Base-by-base conservation (phyloP, 2,888 invertebrate genomes). In the Heliconius erato region DNA sequence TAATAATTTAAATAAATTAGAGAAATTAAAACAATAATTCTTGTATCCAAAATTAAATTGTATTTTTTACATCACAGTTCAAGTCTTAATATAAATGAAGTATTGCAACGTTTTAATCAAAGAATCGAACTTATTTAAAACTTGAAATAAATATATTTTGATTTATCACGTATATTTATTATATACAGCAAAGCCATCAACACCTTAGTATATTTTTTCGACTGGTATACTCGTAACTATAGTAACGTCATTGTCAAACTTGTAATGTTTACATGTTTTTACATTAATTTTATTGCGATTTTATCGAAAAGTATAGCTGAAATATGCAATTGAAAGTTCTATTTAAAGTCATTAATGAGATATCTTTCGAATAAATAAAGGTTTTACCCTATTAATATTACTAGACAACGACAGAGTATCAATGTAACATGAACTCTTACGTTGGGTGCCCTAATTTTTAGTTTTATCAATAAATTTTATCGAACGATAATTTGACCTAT, bases 231-330 rank as follows among this genome's bases (percentile, higher is more conserved):
- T 74, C 1, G 91, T 94, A 88, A 82, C 89, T 89, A 92, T 92
- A 86, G 87, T 86, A 90, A 93, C 90, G n/a, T 63, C 81, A 81
- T 83, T 91, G 91, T 90, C 91, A 91, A 90, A 89, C 86, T 86
- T 79, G 79, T 82, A 82, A 80, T 85, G 84, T 85, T 85, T 86
- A 83, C 65, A 44, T 49, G 71, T 79, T 67, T 67, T 26, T n/a
- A 40, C n/a, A 16, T 74, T 35, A 54, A 59, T 59, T 40, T 35
- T 7, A 3, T 16, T 63, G 63, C 1, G 7, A 40, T 76, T 63
- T 63, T 40, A 35, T 76, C 16, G 7, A 35, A 26, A 40, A 63
- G n/a, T 35, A 35, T 23, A 16, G 6, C 9, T n/a, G 35, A 40
- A 7, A 80, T 68, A 35, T 49, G 19, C 2, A 59, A 35, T 32